Evolutionary conservation across 1,140 invertebrate species (phyloP).

Genomic region (Laodelphax striatellus): DNA sequence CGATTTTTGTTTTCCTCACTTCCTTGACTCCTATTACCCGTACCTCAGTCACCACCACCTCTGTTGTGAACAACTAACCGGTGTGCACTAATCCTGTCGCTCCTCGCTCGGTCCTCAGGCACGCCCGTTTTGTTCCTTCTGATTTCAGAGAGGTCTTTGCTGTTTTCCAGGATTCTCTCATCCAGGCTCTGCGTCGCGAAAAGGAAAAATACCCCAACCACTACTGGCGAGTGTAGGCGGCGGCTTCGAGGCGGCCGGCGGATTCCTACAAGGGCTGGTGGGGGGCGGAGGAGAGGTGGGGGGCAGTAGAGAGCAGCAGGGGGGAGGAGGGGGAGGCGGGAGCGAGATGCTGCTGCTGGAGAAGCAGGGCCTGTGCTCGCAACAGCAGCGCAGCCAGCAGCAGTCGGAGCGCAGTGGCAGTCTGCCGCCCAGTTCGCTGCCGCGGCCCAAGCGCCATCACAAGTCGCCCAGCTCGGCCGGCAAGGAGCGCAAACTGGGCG

Average conservation of each 20-base stretch:
- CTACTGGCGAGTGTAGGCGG: slow-evolving; percentile 58
- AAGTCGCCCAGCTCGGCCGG: slow-evolving; percentile 40
- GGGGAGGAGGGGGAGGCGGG: background rate
- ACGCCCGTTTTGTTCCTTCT: slow-evolving; percentile 39
- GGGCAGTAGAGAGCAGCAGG: slow-evolving; percentile 32
- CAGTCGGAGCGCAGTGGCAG: slow-evolving; percentile 40
- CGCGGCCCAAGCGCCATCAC: slow-evolving; percentile 47
- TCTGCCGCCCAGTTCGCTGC: slow-evolving; percentile 51
- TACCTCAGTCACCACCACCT: background rate
- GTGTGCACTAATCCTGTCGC: slow-evolving; percentile 15
- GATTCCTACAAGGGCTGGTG: slow-evolving; percentile 37
- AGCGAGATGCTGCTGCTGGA: slow-evolving; percentile 59
- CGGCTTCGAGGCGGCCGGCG: slow-evolving; percentile 39
- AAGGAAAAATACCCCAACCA: slow-evolving; percentile 72
- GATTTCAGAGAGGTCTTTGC: slow-evolving; percentile 63
- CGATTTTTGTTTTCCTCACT: background rate
- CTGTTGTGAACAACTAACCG: slow-evolving; percentile 6
- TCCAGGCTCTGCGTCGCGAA: slow-evolving; percentile 65
- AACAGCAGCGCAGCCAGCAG: slow-evolving; percentile 58
- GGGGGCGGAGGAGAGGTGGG: slow-evolving; percentile 25
- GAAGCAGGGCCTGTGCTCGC: slow-evolving; percentile 61
- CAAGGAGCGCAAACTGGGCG: slow-evolving; percentile 18
- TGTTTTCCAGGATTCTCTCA: slow-evolving; percentile 79
- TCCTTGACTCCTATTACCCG: background rate
- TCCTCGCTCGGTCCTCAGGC: slow-evolving; percentile 9